These are phyloP conservation scores for Rotaria socialis DNA, from an alignment of 2,888 invertebrate genomes.

Conservation along the genomic window DNA sequence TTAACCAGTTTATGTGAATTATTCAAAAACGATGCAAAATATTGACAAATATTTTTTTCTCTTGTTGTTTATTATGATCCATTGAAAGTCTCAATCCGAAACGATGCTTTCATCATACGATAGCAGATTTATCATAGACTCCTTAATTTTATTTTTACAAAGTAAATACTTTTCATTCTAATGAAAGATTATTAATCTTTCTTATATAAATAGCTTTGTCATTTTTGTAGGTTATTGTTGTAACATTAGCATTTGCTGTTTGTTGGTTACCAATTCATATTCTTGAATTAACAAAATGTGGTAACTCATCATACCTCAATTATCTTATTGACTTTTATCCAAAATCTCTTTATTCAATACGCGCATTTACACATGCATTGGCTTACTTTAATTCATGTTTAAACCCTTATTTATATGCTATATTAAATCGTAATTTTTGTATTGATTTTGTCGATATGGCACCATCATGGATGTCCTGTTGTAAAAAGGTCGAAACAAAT, in stretches of 20 bases:
- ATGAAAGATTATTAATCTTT: no score
- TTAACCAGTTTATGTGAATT: no score
- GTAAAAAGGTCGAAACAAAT: background rate
- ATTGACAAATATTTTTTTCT: no score
- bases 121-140: no score
- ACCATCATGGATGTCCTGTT: background rate
- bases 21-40: no score
- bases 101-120: no score
- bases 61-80: no score
- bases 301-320: background rate
- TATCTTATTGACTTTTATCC: background rate
- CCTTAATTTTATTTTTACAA: no score
- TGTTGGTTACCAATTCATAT: conserved; percentile 46
- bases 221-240: conserved; percentile 24
- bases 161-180: no score
- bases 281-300: conserved; percentile 32
- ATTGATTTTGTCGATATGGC: background rate
- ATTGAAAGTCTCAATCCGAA: no score
- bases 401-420: conserved; percentile 46
- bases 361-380: conserved; percentile 39
- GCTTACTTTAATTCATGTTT: conserved; percentile 43
- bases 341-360: background rate
- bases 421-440: conserved; percentile 45
- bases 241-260: conserved; percentile 45
- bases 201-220: no score